phyloP scores from a whole-genome alignment of 53 echinoderm and acorn worm species.

The Glandiceps talaboti region DNA sequence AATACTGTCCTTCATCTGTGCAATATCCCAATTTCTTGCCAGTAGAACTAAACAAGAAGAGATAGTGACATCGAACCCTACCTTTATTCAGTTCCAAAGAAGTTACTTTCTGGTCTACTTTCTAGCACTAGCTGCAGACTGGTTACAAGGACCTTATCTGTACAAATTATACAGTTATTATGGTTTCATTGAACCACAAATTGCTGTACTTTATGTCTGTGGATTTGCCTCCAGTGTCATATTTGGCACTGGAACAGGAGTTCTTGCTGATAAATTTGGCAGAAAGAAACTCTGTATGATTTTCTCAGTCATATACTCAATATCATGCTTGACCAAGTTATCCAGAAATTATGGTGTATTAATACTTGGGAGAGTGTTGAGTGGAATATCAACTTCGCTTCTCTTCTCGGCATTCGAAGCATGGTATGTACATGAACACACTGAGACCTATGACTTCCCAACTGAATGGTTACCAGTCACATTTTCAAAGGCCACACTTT shows the following conservation, averaged over 20 bases:
- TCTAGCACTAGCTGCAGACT: slow-evolving; percentile 72
- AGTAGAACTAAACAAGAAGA: slow-evolving; percentile 30
- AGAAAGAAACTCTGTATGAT: slow-evolving; percentile 90
- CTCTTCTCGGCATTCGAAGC: slow-evolving; percentile 93
- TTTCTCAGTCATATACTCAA: slow-evolving; percentile 81
- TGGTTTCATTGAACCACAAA: slow-evolving; percentile 88
- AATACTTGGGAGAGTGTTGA: slow-evolving; percentile 69
- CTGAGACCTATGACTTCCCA: slow-evolving; percentile 84
- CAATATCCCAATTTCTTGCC: slow-evolving; percentile 28
- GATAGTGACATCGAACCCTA: slow-evolving; percentile 61
- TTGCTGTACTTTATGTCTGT: slow-evolving; percentile 89
- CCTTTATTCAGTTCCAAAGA: slow-evolving; percentile 69
- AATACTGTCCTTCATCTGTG: slow-evolving; percentile 35
- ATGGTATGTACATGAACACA: slow-evolving; percentile 93
- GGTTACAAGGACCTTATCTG: slow-evolving; percentile 93
- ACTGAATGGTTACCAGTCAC: slow-evolving; percentile 88
- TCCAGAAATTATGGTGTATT: slow-evolving; percentile 59
- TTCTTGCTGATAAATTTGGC: slow-evolving; percentile 69
- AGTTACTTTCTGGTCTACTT: slow-evolving; percentile 90
- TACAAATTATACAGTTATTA: slow-evolving; percentile 94
- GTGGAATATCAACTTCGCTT: slow-evolving; percentile 84
- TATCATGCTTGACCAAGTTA: slow-evolving; percentile 81
- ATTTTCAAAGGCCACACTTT: slow-evolving; percentile 80
- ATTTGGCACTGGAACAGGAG: slow-evolving; percentile 66
- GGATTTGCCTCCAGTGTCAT: slow-evolving; percentile 85